These are phyloP conservation scores for Sparidentex hasta DNA, from an alignment of 2,797 vertebrate species.

Conservation along the genomic window DNA sequence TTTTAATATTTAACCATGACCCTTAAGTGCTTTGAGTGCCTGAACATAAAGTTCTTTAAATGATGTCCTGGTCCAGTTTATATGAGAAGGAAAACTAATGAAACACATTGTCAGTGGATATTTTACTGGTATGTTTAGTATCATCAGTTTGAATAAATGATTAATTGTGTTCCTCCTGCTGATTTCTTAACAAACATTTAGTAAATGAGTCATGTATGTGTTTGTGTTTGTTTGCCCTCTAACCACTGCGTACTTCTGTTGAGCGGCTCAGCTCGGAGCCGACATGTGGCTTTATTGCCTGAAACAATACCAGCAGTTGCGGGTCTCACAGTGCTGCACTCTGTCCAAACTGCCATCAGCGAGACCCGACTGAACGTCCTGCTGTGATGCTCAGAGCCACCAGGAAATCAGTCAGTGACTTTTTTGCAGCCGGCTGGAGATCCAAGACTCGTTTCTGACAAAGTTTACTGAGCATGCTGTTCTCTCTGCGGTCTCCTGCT, in stretches of 20 bases:
- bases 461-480: slow-evolving; percentile 11
- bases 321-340: neutral
- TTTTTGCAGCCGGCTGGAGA: slow-evolving; percentile 2
- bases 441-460: neutral
- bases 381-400: neutral
- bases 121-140: no score
- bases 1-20: no score
- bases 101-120: no score
- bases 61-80: no score
- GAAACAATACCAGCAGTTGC: neutral
- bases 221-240: neutral
- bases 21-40: no score
- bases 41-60: no score
- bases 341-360: neutral
- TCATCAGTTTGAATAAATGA: no score
- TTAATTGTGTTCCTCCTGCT: no score
- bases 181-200: no score
- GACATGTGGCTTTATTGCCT: neutral
- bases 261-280: neutral
- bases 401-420: neutral
- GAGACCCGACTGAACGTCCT: neutral
- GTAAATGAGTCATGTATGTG: no score
- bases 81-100: no score
- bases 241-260: no score
- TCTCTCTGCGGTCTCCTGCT: neutral